Evolutionary conservation across 2,113 vertebrate genomes (phyloP).

Genomic region (Echinops telfairi): DNA sequence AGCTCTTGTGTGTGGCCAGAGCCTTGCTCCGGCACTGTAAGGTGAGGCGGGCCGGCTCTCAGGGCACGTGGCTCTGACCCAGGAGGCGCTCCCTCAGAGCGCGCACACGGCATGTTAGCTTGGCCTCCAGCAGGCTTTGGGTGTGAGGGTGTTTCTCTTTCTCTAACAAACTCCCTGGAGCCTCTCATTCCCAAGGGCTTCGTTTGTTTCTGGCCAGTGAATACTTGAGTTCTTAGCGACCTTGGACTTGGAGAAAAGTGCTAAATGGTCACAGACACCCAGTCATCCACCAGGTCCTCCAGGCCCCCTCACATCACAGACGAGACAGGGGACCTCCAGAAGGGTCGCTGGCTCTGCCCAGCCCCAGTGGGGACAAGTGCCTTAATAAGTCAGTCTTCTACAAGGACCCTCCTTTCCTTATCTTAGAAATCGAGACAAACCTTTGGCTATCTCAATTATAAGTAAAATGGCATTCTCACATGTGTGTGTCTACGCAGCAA

Average conservation of each 20-base stretch:
- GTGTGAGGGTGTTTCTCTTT: neutral
- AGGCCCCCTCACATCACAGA: too few relatives aligned
- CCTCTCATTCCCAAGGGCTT: neutral
- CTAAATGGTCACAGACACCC: neutral
- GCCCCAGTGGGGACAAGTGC: too few relatives aligned
- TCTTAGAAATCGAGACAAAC: neutral
- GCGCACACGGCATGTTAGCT: neutral
- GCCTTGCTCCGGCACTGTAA: slow-evolving; percentile 94
- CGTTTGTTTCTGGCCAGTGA: neutral
- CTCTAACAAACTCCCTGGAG: neutral
- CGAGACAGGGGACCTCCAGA: too few relatives aligned
- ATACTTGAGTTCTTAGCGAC: neutral
- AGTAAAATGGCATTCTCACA: neutral
- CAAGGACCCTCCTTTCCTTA: too few relatives aligned
- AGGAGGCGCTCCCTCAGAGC: neutral
- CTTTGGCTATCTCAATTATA: neutral
- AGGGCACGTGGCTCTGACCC: neutral
- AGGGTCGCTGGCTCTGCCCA: too few relatives aligned
- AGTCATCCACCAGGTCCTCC: too few relatives aligned
- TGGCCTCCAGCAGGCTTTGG: neutral
- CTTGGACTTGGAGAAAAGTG: neutral
- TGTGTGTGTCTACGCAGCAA: neutral
- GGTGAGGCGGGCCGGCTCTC: slow-evolving; percentile 81
- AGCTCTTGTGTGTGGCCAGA: slow-evolving; percentile 94
- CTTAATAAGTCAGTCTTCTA: too few relatives aligned